Conservation (phyloP, 2,113 vertebrate species). For the Cettia cetti region DNA sequence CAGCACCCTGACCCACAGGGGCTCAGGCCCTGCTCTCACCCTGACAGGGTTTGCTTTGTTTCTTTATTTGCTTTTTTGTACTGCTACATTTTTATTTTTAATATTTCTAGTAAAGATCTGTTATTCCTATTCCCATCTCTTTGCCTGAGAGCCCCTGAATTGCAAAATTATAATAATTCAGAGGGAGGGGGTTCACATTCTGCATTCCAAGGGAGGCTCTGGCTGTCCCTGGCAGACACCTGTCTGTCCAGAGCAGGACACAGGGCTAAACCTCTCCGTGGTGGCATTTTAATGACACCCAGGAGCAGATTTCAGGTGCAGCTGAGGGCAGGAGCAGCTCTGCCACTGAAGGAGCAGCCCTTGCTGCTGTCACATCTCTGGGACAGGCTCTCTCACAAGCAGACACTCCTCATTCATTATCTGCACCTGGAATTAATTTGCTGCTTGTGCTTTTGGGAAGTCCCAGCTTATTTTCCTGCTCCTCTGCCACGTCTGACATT, state of each 20-base stretch:
- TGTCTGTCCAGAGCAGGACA: not conserved
- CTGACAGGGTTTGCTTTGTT: too few relatives aligned
- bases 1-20: too few relatives aligned
- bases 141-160: too few relatives aligned
- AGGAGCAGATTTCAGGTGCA: not conserved
- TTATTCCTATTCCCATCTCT: too few relatives aligned
- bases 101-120: too few relatives aligned
- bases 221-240: not conserved
- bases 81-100: too few relatives aligned
- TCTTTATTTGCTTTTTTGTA: too few relatives aligned
- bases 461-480: not conserved
- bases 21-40: too few relatives aligned
- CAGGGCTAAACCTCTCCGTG: fast-evolving
- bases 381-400: not conserved
- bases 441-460: not conserved
- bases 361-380: not conserved
- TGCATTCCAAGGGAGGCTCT: not conserved
- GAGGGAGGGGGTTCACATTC: too few relatives aligned
- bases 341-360: not conserved
- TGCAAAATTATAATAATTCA: too few relatives aligned
- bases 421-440: not conserved
- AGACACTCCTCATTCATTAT: not conserved
- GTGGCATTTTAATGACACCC: not conserved
- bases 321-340: not conserved
- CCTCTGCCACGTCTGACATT: not conserved